Base-by-base conservation (phyloP, 2,797 vertebrate genomes). In the Meda fulgida region DNA sequence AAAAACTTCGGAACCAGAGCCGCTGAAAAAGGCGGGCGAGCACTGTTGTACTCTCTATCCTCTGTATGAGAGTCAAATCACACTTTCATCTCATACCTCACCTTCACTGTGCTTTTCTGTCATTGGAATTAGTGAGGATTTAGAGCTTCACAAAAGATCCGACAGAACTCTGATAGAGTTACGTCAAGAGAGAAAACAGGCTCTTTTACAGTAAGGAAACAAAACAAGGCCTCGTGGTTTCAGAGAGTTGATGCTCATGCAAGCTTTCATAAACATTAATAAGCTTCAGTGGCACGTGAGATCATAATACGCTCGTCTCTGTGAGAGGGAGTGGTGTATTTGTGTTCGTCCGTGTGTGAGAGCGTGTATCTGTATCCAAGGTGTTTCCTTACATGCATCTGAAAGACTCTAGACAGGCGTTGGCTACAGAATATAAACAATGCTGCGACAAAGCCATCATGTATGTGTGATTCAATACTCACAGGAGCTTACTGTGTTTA, bases 341-440 rank as follows among this genome's bases (percentile, higher is more conserved):
- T 80, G 69, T 81, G 72, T 46, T 46, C 40, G 31, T 69, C 72
- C 55, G 63, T 65, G 53, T 86, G 55, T 80, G 23, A 29, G 9
- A 21, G 34, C 46, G 66, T 79, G 38, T 46, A 5, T 40, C 70
- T 58, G 46, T 66, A 34, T 66, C 85, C 76, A 80, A 87, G 88
- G 89, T 87, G 89, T 89, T 87, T 83, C 53, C 83, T 86, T 89
- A 86, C 71, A 81, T 84, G 43, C 58, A 83, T 85, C 66, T 86
- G 86, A 86, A 89, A 90, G 72, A 85, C 88, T 88, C 80, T 81
- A 79, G 73, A 85, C 81, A 87, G 88, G 87, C 63, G 85, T 89
- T 87, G 79, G 80, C 84, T 87, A 72, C 55, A 85, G 66, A 73
- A 86, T 78, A 88, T 83, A 89, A 87, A 84, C 82, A 65, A 65